A percentile compares a stretch with the other conserved stretches of the same genome.
Conservation (phyloP, 2,113 vertebrate genomes). For the Laticauda laticaudata region DNA sequence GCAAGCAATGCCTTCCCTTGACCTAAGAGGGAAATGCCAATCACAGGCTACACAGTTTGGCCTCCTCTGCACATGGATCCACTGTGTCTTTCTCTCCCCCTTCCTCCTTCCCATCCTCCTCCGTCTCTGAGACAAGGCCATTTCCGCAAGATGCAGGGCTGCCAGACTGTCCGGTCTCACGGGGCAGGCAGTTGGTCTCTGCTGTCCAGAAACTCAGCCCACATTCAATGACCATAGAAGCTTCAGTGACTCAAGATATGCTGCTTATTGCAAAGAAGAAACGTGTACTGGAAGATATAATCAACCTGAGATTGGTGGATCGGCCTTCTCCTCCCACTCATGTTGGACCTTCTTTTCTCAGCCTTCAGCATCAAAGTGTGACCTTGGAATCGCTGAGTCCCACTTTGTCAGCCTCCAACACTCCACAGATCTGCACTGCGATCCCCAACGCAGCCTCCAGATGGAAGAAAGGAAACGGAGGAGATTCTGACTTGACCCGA, state of each 20-base stretch:
- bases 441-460: background rate
- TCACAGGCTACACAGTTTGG: background rate
- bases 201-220: background rate
- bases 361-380: background rate
- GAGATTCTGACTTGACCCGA: background rate
- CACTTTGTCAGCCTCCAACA: background rate
- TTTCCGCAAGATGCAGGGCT: background rate
- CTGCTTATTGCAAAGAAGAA: background rate
- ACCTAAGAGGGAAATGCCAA: background rate
- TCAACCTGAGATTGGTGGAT: background rate
- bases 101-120: background rate
- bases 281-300: background rate
- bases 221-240: background rate
- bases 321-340: background rate
- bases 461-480: background rate
- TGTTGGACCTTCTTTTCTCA: background rate
- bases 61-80: background rate
- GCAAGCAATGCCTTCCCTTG: background rate
- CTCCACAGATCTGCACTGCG: background rate
- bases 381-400: background rate
- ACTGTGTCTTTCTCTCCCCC: background rate
- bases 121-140: background rate
- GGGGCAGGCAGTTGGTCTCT: background rate
- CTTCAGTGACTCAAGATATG: background rate
- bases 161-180: background rate